Evolutionary conservation across 2,888 invertebrate genomes (phyloP).

Genomic region (Sturmia bella): DNA sequence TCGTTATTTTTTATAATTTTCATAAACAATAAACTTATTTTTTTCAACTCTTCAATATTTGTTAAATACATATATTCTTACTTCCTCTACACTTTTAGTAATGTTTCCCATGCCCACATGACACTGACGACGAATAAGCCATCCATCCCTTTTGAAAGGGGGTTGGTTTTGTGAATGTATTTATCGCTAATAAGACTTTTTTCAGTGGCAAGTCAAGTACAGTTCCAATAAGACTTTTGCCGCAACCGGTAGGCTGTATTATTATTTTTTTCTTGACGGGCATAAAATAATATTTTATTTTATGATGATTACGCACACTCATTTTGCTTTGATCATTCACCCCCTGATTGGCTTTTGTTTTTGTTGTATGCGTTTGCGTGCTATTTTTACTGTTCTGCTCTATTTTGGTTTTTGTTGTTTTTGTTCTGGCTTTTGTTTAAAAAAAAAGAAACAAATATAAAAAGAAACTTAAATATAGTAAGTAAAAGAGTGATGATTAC

Average conservation of each 20-base stretch:
- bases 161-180: constrained; percentile 6
- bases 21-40: too few relatives aligned
- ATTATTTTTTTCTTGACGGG: not conserved
- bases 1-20: too few relatives aligned
- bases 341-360: constrained; percentile 24
- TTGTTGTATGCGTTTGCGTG: constrained; percentile 57
- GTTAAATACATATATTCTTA: too few relatives aligned
- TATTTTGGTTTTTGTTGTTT: not conserved
- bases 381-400: constrained; percentile 9
- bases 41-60: too few relatives aligned
- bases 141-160: constrained; percentile 31
- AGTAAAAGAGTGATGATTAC: constrained; percentile 65
- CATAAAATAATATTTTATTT: not conserved
- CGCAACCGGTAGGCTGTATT: constrained; percentile 1
- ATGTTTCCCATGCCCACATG: not conserved
- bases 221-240: constrained; percentile 69
- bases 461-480: constrained; percentile 19
- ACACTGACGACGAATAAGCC: not conserved
- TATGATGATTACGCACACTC: constrained; percentile 56
- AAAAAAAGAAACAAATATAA: not conserved
- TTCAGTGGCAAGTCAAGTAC: constrained; percentile 51
- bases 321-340: constrained; percentile 49
- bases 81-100: too few relatives aligned
- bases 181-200: not conserved
- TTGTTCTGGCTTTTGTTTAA: not conserved